phyloP scores from a whole-genome alignment of 2,113 vertebrate species.

The Oophaga pumilio region DNA sequence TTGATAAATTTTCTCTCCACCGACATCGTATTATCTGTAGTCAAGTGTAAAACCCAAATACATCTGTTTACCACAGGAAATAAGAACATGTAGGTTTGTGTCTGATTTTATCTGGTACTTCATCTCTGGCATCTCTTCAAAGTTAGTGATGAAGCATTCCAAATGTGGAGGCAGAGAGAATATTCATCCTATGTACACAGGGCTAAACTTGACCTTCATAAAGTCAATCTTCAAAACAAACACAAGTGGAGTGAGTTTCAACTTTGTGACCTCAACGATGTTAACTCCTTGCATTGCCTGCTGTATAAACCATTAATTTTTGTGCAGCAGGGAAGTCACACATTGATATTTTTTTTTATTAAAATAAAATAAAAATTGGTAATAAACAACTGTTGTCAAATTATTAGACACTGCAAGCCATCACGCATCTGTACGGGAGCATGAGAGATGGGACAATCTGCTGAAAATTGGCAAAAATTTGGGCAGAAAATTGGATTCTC shows the following conservation, averaged over 20 bases:
- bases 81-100: constrained; percentile 38
- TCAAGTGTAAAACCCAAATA: constrained; percentile 13
- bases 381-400: not conserved
- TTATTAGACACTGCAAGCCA: not conserved
- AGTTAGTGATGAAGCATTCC: constrained; percentile 54
- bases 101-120: constrained; percentile 47
- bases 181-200: constrained; percentile 57
- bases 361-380: not conserved
- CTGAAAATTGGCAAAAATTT: too few relatives aligned
- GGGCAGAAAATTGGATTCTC: not conserved
- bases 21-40: not conserved
- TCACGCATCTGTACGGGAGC: not conserved
- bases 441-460: too few relatives aligned
- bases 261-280: not conserved
- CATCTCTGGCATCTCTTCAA: constrained; percentile 56
- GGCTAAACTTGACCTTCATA: constrained; percentile 53
- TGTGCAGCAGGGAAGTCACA: not conserved
- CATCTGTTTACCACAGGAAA: constrained; percentile 52
- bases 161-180: constrained; percentile 54
- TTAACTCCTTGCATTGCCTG: constrained; percentile 44
- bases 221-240: constrained; percentile 51
- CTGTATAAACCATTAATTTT: not conserved
- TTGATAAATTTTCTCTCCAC: not conserved
- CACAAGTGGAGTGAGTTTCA: constrained; percentile 46
- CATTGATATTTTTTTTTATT: not conserved